Base-by-base conservation (phyloP, 2,888 invertebrate genomes). In the Macrophya alboannulata region DNA sequence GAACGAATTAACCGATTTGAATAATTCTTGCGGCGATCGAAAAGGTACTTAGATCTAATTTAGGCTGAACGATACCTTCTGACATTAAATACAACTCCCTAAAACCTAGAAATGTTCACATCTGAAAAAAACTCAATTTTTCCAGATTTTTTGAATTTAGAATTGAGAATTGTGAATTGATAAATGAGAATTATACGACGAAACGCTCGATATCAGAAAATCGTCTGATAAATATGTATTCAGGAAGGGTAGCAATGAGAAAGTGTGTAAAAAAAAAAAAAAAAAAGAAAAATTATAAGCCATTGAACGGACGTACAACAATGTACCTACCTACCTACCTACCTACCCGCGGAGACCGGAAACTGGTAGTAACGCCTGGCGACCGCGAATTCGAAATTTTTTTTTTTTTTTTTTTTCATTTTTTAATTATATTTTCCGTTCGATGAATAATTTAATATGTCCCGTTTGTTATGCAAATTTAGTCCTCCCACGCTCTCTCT, bases 391-490 rank as follows among this genome's bases (percentile, higher is more conserved):
- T 81, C 81, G 43, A 51, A 81, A 62, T 81, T 81, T 43, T 31
- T 3, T 31, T 31, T 31, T 31, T 31, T 31, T 31, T 31, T 31
- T 31, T 31, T 31, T 31, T 31, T 31, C 3, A 2, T 31, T 31
- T 15, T 37, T 43, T 62, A 81, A 81, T 81, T 81, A 81, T 81
- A 81, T 81, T 81, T 81, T 59, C 81, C 81, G 62, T 81, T 81
- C 62, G 81, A 81, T 81, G 81, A 81, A 81, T 81, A 81, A 81
- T 81, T 81, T 81, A 59, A 81, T 81, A 81, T 62, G 62, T 81
- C 81, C 81, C 81, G 81, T 81, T 81, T 81, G 81, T 81, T 81
- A 81, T 81, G 81, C 59, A 81, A 81, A 81, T 81, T 15, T 62
- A 59, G 62, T 62, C 79, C 77, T 81, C 59, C 51, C 77, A 21